Evolutionary conservation across 2,113 vertebrate species (phyloP).

Genomic region (Chunga burmeisteri): DNA sequence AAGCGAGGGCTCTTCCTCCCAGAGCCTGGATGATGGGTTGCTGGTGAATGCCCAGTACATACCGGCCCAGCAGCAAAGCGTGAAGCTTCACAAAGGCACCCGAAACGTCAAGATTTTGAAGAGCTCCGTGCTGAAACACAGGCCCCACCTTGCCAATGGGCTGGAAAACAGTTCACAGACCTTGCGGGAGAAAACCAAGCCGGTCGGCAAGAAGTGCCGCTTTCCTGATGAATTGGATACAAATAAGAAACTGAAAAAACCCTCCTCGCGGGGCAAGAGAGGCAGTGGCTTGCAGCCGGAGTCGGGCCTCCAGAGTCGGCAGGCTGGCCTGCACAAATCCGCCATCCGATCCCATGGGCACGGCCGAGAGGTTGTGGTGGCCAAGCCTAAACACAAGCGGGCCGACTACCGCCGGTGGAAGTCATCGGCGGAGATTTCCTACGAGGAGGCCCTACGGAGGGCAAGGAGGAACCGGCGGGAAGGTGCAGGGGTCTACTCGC

Average conservation of each 20-base stretch:
- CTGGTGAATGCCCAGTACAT: constrained; percentile 76
- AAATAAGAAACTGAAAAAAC: constrained; percentile 77
- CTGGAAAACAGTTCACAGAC: constrained; percentile 64
- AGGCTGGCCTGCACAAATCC: constrained; percentile 37
- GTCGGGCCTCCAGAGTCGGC: constrained; percentile 59
- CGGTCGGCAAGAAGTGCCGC: constrained; percentile 69
- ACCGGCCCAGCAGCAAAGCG: constrained; percentile 69
- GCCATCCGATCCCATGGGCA: constrained; percentile 63
- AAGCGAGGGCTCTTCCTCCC: constrained; percentile 82
- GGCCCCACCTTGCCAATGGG: constrained; percentile 34
- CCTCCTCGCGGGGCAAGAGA: constrained; percentile 70
- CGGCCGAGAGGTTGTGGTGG: constrained; percentile 78
- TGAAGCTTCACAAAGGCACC: constrained; percentile 73
- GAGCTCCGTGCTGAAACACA: constrained; percentile 62
- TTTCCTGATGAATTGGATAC: constrained; percentile 78
- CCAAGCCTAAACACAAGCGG: constrained; percentile 89
- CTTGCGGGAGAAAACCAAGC: constrained; percentile 73
- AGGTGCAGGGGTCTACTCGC: constrained; percentile 60
- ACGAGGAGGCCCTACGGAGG: constrained; percentile 80
- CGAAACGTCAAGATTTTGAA: constrained; percentile 75
- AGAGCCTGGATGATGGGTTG: constrained; percentile 80
- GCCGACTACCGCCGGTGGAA: constrained; percentile 81
- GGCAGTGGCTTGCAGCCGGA: constrained; percentile 68
- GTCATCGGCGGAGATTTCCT: constrained; percentile 78
- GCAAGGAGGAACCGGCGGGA: constrained; percentile 76